Percentiles rank a stretch among this genome's conserved stretches.
These are phyloP conservation scores for Myrmophylax atrothorax DNA, from an alignment of 2,113 vertebrate species.

Conservation along the genomic window DNA sequence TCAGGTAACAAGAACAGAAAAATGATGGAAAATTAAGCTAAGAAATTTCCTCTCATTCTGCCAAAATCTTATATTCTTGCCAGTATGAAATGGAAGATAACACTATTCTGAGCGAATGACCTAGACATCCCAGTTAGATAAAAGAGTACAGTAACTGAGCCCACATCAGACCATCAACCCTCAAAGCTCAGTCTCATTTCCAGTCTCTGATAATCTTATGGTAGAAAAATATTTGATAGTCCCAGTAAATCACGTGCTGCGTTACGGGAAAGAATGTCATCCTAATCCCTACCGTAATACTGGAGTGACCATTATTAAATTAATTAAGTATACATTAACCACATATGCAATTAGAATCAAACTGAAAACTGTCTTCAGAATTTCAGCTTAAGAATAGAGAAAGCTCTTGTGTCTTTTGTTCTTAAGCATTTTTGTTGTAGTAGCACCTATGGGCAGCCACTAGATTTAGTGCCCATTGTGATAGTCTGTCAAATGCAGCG, in stretches of 20 bases:
- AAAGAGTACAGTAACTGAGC: neutral
- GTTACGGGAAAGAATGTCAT: constrained; percentile 31
- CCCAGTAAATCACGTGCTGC: neutral
- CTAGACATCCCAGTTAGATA: neutral
- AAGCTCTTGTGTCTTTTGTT: neutral
- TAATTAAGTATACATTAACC: neutral
- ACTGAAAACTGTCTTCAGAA: neutral
- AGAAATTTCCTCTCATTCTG: neutral
- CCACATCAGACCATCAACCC: neutral
- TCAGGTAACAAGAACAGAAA: neutral
- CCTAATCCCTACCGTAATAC: neutral
- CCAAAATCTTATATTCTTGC: neutral
- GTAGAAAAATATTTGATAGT: neutral
- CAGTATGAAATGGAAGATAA: neutral
- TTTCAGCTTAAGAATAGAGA: neutral
- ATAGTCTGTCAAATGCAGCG: neutral
- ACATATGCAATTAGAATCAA: neutral
- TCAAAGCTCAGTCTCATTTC: neutral
- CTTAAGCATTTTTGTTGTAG: neutral
- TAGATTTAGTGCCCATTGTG: neutral
- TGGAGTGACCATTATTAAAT: neutral
- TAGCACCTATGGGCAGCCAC: neutral
- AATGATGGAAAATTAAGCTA: neutral
- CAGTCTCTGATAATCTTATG: neutral
- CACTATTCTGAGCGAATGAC: neutral